Conservation (phyloP, 1,140 invertebrate species). For the Medauroidea extradentata region DNA sequence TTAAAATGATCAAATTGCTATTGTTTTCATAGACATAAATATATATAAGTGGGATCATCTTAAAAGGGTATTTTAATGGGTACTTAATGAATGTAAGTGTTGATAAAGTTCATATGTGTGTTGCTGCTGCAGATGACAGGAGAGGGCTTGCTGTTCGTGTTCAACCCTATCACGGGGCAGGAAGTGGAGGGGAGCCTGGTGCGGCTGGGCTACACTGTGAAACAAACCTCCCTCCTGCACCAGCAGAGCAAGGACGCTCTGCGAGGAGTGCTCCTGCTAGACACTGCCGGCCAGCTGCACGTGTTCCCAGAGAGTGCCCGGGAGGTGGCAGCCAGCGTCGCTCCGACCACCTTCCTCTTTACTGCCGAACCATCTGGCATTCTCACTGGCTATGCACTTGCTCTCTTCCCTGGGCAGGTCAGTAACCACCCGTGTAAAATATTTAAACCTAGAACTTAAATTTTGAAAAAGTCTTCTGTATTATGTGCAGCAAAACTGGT, state of each 20-base stretch:
- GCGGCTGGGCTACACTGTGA: conserved; percentile 62
- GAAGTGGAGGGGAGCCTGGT: conserved; percentile 46
- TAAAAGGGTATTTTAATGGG: too few species aligned
- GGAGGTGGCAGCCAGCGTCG: conserved; percentile 43
- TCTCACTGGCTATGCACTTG: conserved; percentile 59
- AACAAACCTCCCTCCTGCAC: conserved; percentile 68
- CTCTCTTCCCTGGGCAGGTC: conserved; percentile 44
- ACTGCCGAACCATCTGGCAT: conserved; percentile 61
- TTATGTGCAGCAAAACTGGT: too few species aligned
- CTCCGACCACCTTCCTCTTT: conserved; percentile 64
- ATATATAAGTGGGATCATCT: too few species aligned
- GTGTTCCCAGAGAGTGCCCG: conserved; percentile 58
- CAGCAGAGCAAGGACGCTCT: conserved; percentile 61
- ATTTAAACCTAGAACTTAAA: too few species aligned
- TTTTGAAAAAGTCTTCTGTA: too few species aligned
- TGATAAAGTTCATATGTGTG: too few species aligned
- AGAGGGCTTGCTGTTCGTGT: conserved; percentile 69
- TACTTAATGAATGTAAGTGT: too few species aligned
- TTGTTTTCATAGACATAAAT: too few species aligned
- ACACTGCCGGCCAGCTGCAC: conserved; percentile 64
- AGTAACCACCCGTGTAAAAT: too few species aligned
- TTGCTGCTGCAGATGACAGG: conserved; percentile 61
- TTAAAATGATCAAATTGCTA: too few species aligned
- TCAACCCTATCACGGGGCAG: conserved; percentile 83
- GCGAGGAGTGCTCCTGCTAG: conserved; percentile 72